These are phyloP conservation scores for Thaumatotibia leucotreta DNA, from an alignment of 1,140 invertebrate genomes.

Conservation along the genomic window DNA sequence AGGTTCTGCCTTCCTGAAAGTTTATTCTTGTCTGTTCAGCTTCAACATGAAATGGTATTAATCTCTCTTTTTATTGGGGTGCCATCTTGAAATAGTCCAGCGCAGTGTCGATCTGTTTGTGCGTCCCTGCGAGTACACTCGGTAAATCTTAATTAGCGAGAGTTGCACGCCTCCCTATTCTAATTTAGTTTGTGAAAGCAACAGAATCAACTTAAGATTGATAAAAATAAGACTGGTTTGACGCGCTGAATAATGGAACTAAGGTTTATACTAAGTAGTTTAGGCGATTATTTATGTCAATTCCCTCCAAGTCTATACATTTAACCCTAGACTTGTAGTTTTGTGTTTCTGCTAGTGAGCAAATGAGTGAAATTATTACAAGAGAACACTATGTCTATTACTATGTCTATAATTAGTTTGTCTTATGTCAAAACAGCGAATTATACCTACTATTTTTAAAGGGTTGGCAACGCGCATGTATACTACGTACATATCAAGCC, in stretches of 20 bases:
- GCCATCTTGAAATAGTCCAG: constrained; percentile 5
- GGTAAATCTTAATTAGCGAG: constrained; percentile 7
- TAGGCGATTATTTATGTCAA: background rate
- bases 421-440: no score
- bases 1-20: background rate
- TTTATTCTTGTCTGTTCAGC: background rate
- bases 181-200: background rate
- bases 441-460: no score
- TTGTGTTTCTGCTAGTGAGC: no score
- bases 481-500: no score
- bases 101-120: constrained; percentile 7
- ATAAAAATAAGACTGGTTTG: background rate
- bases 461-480: no score
- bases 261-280: background rate
- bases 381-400: no score
- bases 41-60: background rate
- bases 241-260: background rate
- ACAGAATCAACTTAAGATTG: background rate
- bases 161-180: constrained; percentile 7
- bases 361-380: no score
- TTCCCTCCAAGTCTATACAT: no score
- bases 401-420: no score
- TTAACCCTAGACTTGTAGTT: no score
- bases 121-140: background rate
- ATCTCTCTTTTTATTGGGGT: background rate